These are phyloP conservation scores for Centropus bengalensis DNA, from an alignment of 2,113 vertebrate species.

Conservation along the genomic window DNA sequence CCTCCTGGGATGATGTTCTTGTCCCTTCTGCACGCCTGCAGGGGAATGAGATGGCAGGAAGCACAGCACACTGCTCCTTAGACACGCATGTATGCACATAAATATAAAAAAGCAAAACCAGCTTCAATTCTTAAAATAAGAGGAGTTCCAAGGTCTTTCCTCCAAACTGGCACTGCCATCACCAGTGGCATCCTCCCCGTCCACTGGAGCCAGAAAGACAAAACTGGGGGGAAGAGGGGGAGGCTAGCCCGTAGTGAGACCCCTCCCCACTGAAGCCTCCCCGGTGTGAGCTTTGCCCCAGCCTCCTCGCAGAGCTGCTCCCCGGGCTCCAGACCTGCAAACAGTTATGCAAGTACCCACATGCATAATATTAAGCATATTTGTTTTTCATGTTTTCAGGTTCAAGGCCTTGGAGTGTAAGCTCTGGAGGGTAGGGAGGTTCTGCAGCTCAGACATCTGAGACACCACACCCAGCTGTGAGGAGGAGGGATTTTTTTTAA, in stretches of 20 bases:
- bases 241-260: no score
- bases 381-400: constrained; percentile 44
- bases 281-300: neutral
- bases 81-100: neutral
- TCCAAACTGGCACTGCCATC: neutral
- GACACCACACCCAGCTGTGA: neutral
- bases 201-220: neutral
- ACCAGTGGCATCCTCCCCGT: neutral
- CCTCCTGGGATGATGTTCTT: neutral
- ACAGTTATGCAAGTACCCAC: constrained; percentile 36
- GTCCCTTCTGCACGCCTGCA: rapidly evolving
- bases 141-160: neutral
- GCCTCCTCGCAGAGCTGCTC: neutral
- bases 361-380: constrained; percentile 22
- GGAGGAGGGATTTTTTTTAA: constrained; percentile 23
- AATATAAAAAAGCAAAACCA: neutral
- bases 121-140: neutral
- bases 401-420: constrained; percentile 40
- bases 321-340: neutral
- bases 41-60: neutral
- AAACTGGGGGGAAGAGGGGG: neutral
- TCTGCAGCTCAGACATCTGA: constrained; percentile 51
- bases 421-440: constrained; percentile 53
- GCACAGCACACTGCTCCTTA: rapidly evolving
- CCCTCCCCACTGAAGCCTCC: rapidly evolving